Evolutionary conservation across 2,888 invertebrate species (phyloP).

Genomic region (Matsumyia berberina): DNA sequence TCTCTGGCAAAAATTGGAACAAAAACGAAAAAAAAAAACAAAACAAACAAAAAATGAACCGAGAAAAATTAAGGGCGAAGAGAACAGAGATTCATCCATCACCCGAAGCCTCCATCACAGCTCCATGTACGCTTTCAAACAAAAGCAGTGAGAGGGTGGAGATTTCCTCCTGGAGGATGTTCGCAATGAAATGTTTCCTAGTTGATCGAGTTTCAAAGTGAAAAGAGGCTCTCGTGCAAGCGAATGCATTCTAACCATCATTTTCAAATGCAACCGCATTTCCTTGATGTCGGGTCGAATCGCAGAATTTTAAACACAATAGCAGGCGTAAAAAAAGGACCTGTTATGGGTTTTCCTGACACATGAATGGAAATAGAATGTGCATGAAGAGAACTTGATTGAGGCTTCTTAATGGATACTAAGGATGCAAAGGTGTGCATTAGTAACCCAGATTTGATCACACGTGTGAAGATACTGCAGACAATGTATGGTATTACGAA

Average conservation of each 20-base stretch:
- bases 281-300: conserved; percentile 65
- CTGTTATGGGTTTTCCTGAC: conserved; percentile 56
- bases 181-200: conserved; percentile 66
- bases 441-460: conserved; percentile 47
- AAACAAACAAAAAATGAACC: background rate
- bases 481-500: conserved; percentile 21
- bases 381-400: conserved; percentile 30
- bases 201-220: conserved; percentile 70
- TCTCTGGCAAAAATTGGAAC: conserved; percentile 62
- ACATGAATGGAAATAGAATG: conserved; percentile 58
- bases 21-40: conserved; percentile 37
- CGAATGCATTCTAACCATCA: conserved; percentile 62
- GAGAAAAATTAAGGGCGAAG: background rate
- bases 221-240: conserved; percentile 27
- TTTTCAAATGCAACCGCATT: conserved; percentile 74
- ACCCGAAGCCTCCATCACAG: conserved; percentile 64
- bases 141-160: conserved; percentile 24
- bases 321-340: conserved; percentile 44
- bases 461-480: conserved; percentile 7
- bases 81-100: conserved; percentile 70
- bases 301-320: conserved; percentile 54
- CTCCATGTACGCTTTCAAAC: conserved; percentile 57
- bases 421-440: conserved; percentile 29
- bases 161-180: conserved; percentile 31
- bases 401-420: conserved; percentile 64